phyloP scores from a whole-genome alignment of 1,140 invertebrate genomes.

The Microplitis mediator region DNA sequence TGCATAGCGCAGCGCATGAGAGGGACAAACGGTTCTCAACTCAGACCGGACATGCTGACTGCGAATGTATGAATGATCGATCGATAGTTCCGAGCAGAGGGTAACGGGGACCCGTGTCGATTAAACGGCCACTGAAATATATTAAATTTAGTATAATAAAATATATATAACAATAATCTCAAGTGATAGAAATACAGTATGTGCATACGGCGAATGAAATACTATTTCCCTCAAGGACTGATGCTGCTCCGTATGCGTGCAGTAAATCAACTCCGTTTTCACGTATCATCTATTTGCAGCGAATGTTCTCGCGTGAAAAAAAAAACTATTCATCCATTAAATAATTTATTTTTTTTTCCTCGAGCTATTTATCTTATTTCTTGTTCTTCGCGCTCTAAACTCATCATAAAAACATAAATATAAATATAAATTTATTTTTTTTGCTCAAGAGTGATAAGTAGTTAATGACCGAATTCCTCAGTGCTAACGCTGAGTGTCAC shows the following conservation, averaged over 20 bases:
- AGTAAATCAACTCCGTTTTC: no score
- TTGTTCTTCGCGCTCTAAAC: no score
- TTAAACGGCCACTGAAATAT: not conserved
- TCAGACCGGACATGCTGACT: conserved; percentile 14
- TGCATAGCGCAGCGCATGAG: conserved; percentile 48
- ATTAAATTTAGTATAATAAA: not conserved
- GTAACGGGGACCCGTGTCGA: not conserved
- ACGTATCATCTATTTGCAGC: no score
- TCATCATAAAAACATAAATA: not conserved
- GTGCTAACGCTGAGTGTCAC: conserved; percentile 45
- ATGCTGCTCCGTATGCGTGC: not conserved
- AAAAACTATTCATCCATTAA: no score
- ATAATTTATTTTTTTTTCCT: no score
- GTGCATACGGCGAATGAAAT: not conserved
- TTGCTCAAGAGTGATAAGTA: not conserved
- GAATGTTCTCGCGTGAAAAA: no score
- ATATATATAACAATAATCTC: not conserved
- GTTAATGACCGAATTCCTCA: conserved; percentile 23
- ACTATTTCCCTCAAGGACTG: not conserved
- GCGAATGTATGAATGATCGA: not conserved
- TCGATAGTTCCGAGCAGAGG: not conserved
- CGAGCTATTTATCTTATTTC: no score
- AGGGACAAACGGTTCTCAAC: conserved; percentile 53
- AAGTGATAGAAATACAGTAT: not conserved
- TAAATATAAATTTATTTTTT: not conserved